Conservation (phyloP, 2,888 invertebrate species). For the Thymelicus lineola region DNA sequence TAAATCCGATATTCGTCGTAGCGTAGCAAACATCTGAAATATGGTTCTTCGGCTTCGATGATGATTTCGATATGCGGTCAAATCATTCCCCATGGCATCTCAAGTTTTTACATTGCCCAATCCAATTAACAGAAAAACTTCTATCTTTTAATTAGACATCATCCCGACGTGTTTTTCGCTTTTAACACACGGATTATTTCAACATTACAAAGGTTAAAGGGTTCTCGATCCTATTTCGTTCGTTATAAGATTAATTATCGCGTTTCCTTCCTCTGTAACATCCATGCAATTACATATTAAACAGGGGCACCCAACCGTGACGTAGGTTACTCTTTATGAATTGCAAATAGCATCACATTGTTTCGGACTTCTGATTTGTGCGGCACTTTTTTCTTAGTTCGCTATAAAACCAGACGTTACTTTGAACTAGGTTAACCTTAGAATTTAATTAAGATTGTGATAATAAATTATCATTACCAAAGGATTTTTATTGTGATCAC, state of each 20-base stretch:
- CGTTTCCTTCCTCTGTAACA: neutral
- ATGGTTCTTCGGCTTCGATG: neutral
- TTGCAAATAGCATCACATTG: constrained; percentile 56
- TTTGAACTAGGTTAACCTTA: constrained; percentile 53
- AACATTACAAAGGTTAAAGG: neutral
- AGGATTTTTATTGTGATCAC: constrained; percentile 5
- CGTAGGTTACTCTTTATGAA: constrained; percentile 53
- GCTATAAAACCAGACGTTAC: constrained; percentile 50
- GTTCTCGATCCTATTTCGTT: neutral
- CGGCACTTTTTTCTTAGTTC: constrained; percentile 52
- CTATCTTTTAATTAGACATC: constrained; percentile 1
- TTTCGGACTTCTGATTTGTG: constrained; percentile 56
- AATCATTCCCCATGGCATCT: neutral
- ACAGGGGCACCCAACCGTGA: constrained; percentile 56
- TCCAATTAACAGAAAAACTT: constrained; percentile 9
- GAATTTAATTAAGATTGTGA: constrained; percentile 16
- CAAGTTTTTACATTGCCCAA: neutral
- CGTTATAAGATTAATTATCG: neutral
- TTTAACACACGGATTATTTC: constrained; percentile 4
- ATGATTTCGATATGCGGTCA: too few relatives aligned
- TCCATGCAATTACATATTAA: constrained; percentile 1
- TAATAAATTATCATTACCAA: constrained; percentile 25
- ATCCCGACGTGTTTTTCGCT: constrained; percentile 6
- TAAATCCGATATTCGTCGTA: too few relatives aligned
- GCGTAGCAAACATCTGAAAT: too few relatives aligned